These are phyloP conservation scores for Plecturocebus donacophilus DNA, from an alignment of 2,113 vertebrate genomes.

Conservation along the genomic window DNA sequence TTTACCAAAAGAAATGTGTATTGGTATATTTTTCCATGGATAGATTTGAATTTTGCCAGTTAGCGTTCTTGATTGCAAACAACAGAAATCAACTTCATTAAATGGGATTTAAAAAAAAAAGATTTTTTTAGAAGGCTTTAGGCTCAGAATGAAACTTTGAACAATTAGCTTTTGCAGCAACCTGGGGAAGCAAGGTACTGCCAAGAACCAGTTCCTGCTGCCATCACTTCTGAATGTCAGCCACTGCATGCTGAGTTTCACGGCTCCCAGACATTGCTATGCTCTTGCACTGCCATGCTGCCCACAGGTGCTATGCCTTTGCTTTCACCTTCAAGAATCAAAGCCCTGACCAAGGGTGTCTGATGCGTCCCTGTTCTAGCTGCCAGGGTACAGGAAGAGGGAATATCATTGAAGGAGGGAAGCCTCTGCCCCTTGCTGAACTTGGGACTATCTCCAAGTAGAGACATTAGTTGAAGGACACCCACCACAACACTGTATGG, in stretches of 20 bases:
- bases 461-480: not conserved
- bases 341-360: not conserved
- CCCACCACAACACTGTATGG: not conserved
- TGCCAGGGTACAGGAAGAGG: not conserved
- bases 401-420: fast-evolving
- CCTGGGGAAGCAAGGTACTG: not conserved
- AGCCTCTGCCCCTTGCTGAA: not conserved
- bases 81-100: not conserved
- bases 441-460: not conserved
- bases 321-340: not conserved
- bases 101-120: not conserved
- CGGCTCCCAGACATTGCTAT: fast-evolving
- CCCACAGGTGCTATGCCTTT: not conserved
- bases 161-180: not conserved
- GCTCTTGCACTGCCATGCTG: fast-evolving
- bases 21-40: not conserved
- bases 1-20: not conserved
- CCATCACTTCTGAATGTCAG: not conserved
- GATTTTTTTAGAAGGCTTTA: not conserved
- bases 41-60: not conserved
- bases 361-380: not conserved
- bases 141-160: not conserved
- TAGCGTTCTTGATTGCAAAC: not conserved
- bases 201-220: fast-evolving
- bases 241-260: not conserved